Base-by-base conservation (phyloP, 2,888 invertebrate genomes). In the Caenorhabditis sp. region DNA sequence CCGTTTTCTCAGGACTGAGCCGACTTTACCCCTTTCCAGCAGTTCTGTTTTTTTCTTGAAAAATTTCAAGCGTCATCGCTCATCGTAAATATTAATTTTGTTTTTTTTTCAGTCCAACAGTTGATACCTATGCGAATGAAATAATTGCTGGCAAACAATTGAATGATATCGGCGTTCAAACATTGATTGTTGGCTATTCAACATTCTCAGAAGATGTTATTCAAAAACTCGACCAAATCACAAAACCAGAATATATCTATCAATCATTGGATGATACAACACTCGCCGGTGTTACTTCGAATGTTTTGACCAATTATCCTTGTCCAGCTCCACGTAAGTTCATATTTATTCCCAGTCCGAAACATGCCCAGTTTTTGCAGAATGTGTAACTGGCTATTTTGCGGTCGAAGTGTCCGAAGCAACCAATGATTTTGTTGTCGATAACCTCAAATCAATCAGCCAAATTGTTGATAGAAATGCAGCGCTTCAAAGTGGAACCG, bases 391-490 rank as follows among this genome's bases (percentile, higher is more conserved):
- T 37, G 72, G 62, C 1, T 73, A 65, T 53, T 73, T 54, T 31
- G 72, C 72, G n/a, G 49, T 73, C 24, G 72, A 73, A 62, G 62
- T 73, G 54, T 58, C 58, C 58, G 72, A 73, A 54, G 68, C 72
- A 5, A 73, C 72, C 8, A 55, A 64, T 51, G 64, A 62, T 26
- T 43, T 61, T 50, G 58, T 64, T 23, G 51, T 68, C 12, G 50
- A 65, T 14, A 67, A 68, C 24, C 62, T 73, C 4, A 37, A 65
- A 23, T 51, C 59, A 17, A 23, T 73, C 1, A 27, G 64, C 4
- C 26, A 27, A n/a, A 54, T 73, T 58, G 55, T 65, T 19, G 57
- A 14, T 6, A 24, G 27, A 31, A 62, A 54, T 8, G 3, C 31
- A 3, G 19, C 54, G 0, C 12, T 50, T 50, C 64, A 68, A 59